phyloP scores from a whole-genome alignment of 2,888 invertebrate species.

The Electrophaes corylata region DNA sequence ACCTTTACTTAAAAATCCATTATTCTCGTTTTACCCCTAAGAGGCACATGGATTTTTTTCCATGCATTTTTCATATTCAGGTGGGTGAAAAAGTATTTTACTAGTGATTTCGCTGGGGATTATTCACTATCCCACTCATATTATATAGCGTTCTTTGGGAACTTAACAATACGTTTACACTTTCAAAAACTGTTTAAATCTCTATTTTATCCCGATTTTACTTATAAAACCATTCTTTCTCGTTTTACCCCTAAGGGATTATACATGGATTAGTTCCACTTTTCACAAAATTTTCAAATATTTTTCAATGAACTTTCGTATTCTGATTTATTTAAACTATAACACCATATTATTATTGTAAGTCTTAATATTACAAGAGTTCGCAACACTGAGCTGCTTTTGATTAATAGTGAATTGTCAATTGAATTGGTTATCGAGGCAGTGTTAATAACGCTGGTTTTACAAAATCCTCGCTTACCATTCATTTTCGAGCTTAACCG shows the following conservation, averaged over 20 bases:
- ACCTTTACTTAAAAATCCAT: not conserved
- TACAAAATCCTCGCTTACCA: not conserved
- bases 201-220: not conserved
- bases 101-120: conserved; percentile 3
- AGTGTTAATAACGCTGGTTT: conserved; percentile 15
- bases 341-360: not conserved
- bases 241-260: not conserved
- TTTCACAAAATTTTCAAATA: not conserved
- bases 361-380: not conserved
- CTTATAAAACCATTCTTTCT: not conserved
- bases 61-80: not conserved
- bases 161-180: conserved; percentile 1
- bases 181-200: conserved; percentile 7
- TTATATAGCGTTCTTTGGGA: conserved; percentile 12
- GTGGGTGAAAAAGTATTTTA: conserved; percentile 4
- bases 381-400: not conserved
- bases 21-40: not conserved
- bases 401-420: not conserved
- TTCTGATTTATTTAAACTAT: not conserved
- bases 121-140: conserved; percentile 9
- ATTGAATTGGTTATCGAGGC: conserved; percentile 6
- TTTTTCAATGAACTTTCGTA: not conserved
- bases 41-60: not conserved
- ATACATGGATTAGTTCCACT: not conserved
- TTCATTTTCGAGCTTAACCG: not conserved